Evolutionary conservation across 2,113 vertebrate genomes (phyloP), one percentile per base, ranked within the genome.

Genomic region (Xyrauchen texanus): DNA sequence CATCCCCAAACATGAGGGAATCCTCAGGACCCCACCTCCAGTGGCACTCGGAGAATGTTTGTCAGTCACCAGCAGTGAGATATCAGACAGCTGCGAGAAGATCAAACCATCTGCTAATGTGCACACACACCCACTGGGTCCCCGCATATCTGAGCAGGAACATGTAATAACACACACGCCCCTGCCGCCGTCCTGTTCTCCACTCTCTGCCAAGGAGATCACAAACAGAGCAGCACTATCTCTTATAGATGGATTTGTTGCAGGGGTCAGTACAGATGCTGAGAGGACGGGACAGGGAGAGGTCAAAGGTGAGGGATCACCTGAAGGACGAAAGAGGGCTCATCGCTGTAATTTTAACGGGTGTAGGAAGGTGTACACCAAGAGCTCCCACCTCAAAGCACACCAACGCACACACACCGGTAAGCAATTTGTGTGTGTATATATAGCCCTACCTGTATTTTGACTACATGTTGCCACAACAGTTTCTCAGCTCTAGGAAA

Each of bases 341-440:
- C 97, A 99, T 87, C 91, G 96, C 83, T 99, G 97, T 92, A 93
- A 95, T 44, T 99, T 99, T 93, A 98, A 96, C 0, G 97, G 97
- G 7, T 99, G 97, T 95, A 93, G 95, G 86, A 98, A 99, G 94
- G 97, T 98, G 92, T 99, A 99, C 94, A 99, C 97, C 93, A 99
- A 99, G 95, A 99, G 97, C 88, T 99, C 97, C 57, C 97, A 99
- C 89, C 94, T 99, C 87, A 99, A 99, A 95, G 97, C 97, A 91
- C 97, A 99, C 91, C 97, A 98, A 88, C 96, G 97, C 82, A 98
- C 97, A 68, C 97, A 99, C 90, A 99, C 97, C 95, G 97, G 95
- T 96, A 80, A 93, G 79, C 46, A 63, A 55, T 55, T 77, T 15
- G 42, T 46, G n/a, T 77, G 21, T n/a, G 44, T 11, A 12, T 66